Evolutionary conservation across 2,113 vertebrate species (phyloP).

Genomic region (Xerus inauris): DNA sequence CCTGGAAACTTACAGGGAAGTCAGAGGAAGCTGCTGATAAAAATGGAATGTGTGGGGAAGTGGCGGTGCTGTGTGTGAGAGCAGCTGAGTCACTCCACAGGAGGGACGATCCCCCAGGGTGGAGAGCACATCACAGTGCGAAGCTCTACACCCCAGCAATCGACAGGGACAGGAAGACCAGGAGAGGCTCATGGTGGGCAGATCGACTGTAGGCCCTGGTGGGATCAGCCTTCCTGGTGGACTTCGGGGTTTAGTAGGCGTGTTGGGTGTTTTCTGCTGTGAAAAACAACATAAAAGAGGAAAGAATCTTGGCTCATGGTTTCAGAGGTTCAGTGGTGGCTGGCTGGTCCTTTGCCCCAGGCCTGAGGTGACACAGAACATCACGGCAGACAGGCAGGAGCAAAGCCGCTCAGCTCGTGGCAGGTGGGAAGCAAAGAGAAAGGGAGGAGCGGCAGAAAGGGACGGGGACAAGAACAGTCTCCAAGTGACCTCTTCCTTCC

Average conservation of each 20-base stretch:
- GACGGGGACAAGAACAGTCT: no score
- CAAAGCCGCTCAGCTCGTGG: background rate
- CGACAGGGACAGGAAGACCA: background rate
- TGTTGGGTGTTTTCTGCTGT: background rate
- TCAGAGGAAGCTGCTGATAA: background rate
- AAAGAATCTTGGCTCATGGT: background rate
- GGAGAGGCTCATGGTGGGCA: background rate
- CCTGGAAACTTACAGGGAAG: background rate
- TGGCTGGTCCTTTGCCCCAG: background rate
- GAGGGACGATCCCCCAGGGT: background rate
- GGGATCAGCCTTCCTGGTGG: no score
- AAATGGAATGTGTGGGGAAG: background rate
- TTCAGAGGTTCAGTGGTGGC: no score
- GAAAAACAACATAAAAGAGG: background rate
- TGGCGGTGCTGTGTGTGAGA: background rate
- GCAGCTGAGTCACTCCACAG: background rate
- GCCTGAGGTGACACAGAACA: background rate
- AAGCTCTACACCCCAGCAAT: background rate
- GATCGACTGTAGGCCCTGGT: background rate
- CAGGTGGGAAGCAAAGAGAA: background rate
- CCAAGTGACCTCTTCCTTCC: no score
- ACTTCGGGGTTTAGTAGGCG: background rate
- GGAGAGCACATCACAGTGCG: background rate
- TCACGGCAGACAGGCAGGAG: background rate
- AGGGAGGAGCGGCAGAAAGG: background rate